Conservation (phyloP, 2,888 invertebrate genomes). For the Noctua comes region DNA sequence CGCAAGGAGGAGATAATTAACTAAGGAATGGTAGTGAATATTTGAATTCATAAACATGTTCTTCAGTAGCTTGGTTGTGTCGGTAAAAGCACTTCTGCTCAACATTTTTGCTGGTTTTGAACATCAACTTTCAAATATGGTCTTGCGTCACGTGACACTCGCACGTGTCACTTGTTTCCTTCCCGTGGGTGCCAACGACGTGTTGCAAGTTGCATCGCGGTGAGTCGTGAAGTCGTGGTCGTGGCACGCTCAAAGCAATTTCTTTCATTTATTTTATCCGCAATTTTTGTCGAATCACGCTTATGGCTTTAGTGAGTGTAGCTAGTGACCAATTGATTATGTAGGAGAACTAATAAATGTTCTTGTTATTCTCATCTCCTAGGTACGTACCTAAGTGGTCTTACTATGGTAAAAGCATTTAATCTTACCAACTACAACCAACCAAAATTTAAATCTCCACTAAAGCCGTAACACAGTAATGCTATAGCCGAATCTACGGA, state of each 20-base stretch:
- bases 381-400: background rate
- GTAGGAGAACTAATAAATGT: background rate
- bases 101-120: background rate
- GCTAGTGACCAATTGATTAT: background rate
- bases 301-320: background rate
- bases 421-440: background rate
- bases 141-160: background rate
- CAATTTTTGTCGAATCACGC: background rate
- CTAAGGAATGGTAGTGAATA: no score
- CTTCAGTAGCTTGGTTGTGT: background rate
- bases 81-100: background rate
- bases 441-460: background rate
- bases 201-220: background rate
- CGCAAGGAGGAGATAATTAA: background rate
- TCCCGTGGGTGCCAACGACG: background rate
- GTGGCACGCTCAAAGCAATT: no score
- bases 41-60: background rate
- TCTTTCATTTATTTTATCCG: background rate
- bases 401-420: background rate
- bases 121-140: background rate
- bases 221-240: background rate
- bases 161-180: background rate
- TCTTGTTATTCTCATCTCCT: background rate
- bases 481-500: conserved; percentile 4
- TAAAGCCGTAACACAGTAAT: conserved; percentile 7